Evolutionary conservation across 2,113 vertebrate genomes (phyloP).

Genomic region (Channa maculata): DNA sequence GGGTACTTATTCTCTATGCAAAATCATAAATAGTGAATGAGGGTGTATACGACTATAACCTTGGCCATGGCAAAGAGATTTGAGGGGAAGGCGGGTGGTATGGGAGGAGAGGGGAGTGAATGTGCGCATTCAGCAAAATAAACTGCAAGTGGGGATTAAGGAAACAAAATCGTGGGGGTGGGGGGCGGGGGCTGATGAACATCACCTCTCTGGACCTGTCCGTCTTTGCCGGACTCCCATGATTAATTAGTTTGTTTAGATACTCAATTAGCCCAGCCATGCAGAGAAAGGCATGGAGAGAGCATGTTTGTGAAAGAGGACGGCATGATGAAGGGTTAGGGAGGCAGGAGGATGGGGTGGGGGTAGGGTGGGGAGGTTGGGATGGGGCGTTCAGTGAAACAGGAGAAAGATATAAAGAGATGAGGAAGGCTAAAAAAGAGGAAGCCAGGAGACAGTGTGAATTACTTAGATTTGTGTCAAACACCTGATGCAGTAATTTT

Average conservation of each 20-base stretch:
- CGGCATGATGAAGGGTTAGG: conserved; percentile 45
- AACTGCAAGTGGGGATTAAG: conserved; percentile 90
- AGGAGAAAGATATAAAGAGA: conserved; percentile 31
- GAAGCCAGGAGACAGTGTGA: conserved; percentile 77
- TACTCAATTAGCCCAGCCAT: conserved; percentile 95
- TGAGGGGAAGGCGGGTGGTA: conserved; percentile 75
- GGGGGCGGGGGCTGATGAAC: conserved; percentile 87
- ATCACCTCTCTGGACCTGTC: conserved; percentile 97
- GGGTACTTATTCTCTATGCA: conserved; percentile 90
- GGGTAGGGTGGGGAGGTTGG: conserved; percentile 25
- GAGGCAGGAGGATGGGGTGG: conserved; percentile 11
- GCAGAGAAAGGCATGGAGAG: conserved; percentile 85
- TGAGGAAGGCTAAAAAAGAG: conserved; percentile 68
- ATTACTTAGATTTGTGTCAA: conserved; percentile 70
- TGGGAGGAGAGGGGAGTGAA: conserved; percentile 74
- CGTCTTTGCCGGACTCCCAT: conserved; percentile 89
- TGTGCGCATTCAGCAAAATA: conserved; percentile 92
- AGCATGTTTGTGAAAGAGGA: conserved; percentile 59
- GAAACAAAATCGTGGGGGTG: conserved; percentile 87
- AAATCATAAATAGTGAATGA: conserved; percentile 99
- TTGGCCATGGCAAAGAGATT: conserved; percentile 91
- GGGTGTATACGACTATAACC: conserved; percentile 94
- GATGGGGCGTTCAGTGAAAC: conserved; percentile 62
- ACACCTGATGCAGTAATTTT: background rate
- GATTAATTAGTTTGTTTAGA: conserved; percentile 99